Evolutionary conservation across 2,113 vertebrate genomes (phyloP).

Genomic region (Chrysemys picta): DNA sequence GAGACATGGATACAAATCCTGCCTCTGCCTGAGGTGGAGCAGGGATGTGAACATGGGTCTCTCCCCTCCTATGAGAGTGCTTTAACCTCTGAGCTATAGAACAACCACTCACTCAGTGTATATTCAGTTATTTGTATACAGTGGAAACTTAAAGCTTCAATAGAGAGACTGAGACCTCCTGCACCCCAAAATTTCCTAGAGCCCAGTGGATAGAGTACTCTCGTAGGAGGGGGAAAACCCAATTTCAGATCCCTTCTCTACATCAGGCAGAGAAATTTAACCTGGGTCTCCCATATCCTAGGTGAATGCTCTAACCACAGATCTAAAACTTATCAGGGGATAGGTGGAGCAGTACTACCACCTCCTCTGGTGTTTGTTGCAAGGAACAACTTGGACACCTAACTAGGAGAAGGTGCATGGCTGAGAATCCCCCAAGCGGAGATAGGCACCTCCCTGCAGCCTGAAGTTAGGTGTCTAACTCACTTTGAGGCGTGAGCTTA

Average conservation of each 20-base stretch:
- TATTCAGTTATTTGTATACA: not conserved
- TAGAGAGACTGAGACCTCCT: no score
- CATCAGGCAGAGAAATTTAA: not conserved
- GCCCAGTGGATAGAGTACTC: not conserved
- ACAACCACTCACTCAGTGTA: not conserved
- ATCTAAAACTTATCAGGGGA: not conserved
- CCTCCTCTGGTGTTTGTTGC: not conserved
- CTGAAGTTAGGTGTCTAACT: not conserved
- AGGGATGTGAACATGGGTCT: no score
- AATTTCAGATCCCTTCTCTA: not conserved
- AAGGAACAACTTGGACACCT: not conserved
- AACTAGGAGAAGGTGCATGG: not conserved
- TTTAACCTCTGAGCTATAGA: no score
- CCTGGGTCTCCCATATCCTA: not conserved
- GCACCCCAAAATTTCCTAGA: not conserved
- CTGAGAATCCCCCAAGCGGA: not conserved
- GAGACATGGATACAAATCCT: no score
- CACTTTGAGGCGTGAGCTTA: not conserved
- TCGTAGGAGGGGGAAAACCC: no score
- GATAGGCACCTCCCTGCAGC: not conserved
- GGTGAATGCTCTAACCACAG: not conserved
- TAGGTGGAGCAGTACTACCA: not conserved
- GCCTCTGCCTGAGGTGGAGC: no score
- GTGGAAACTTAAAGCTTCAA: not conserved
- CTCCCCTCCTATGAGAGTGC: no score